A percentile compares a stretch with the other conserved stretches of the same genome.
phyloP scores from a whole-genome alignment of 2,888 invertebrate genomes.

The Nymphalis c-album region DNA sequence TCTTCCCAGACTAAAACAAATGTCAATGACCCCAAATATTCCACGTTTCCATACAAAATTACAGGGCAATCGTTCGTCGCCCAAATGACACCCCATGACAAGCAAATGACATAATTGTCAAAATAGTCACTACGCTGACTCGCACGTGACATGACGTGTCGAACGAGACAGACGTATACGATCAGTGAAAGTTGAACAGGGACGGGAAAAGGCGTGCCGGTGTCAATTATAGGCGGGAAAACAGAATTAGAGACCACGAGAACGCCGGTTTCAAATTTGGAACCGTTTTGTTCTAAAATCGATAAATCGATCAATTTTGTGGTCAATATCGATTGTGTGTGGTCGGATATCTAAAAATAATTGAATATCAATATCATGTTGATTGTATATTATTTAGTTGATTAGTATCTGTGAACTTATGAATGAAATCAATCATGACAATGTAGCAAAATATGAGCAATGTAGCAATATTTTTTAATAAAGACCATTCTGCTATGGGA shows the following conservation, averaged over 20 bases:
- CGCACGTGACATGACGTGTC: constrained; percentile 73
- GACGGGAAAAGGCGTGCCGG: constrained; percentile 68
- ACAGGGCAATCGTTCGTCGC: constrained; percentile 77
- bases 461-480: constrained; percentile 64
- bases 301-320: constrained; percentile 78
- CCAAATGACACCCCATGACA: constrained; percentile 79
- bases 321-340: constrained; percentile 70
- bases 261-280: constrained; percentile 77
- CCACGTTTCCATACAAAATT: constrained; percentile 77
- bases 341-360: constrained; percentile 78
- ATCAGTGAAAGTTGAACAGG: constrained; percentile 42
- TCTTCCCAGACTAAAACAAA: constrained; percentile 72
- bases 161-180: constrained; percentile 53
- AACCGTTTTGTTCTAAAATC: constrained; percentile 78
- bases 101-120: constrained; percentile 82
- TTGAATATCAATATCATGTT: constrained; percentile 75
- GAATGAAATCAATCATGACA: constrained; percentile 69
- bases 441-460: constrained; percentile 53
- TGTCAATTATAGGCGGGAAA: constrained; percentile 81
- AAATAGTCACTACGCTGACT: constrained; percentile 78
- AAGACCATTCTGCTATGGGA: constrained; percentile 60
- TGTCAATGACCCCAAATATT: constrained; percentile 73
- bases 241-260: constrained; percentile 77
- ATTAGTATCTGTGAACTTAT: constrained; percentile 58
- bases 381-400: constrained; percentile 70